Evolutionary conservation across 1,140 invertebrate genomes (phyloP).

Genomic region (Trialeurodes vaporariorum): DNA sequence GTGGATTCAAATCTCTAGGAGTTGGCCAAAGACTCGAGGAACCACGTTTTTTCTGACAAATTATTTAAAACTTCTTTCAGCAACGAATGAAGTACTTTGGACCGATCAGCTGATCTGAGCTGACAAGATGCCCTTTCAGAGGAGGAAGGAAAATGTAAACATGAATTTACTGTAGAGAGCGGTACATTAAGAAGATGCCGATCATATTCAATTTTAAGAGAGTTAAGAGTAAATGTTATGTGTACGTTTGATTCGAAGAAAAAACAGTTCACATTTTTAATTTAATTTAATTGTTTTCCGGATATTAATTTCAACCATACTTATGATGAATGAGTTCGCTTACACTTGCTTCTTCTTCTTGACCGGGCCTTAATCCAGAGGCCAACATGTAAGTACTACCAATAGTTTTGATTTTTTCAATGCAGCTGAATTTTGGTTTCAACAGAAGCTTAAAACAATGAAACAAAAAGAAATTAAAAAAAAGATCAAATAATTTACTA

Average conservation of each 20-base stretch:
- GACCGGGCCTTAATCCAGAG: conserved; percentile 78
- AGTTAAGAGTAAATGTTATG: not conserved
- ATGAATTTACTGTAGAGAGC: too few species aligned
- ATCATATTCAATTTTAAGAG: too few species aligned
- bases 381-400: conserved; percentile 98
- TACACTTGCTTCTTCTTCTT: conserved; percentile 57
- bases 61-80: too few species aligned
- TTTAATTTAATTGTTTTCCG: not conserved
- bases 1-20: too few species aligned
- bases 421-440: conserved; percentile 87
- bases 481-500: not conserved
- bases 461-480: conserved; percentile 2
- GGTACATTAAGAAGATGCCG: too few species aligned
- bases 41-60: too few species aligned
- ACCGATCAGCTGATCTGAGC: too few species aligned
- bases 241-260: not conserved
- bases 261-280: not conserved
- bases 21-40: too few species aligned
- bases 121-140: too few species aligned
- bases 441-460: conserved; percentile 55
- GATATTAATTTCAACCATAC: not conserved
- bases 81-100: too few species aligned
- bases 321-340: too few species aligned
- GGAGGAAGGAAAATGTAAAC: too few species aligned
- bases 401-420: conserved; percentile 99